Percentiles rank a stretch among this genome's conserved stretches.
These are phyloP conservation scores for Rhynchonycteris naso DNA, from an alignment of 2,797 vertebrate species.

Conservation along the genomic window DNA sequence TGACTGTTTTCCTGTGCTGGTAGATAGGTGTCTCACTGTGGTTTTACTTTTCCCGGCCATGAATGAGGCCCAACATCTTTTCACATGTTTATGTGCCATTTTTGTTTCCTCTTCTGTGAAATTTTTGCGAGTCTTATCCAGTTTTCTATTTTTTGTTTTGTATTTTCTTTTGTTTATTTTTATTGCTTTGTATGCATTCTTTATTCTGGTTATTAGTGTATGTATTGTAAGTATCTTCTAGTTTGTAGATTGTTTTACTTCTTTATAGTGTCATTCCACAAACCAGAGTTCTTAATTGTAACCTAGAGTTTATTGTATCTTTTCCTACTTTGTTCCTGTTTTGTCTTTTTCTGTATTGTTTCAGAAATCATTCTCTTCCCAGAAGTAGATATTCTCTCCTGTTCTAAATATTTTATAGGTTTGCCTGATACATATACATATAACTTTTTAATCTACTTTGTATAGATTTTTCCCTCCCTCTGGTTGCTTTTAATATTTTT, in stretches of 20 bases:
- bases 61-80: neutral
- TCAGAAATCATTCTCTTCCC: neutral
- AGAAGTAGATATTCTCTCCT: neutral
- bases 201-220: neutral
- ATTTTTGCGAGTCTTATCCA: neutral
- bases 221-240: neutral
- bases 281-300: neutral
- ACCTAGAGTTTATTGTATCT: neutral
- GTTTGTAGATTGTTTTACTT: neutral
- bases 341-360: neutral
- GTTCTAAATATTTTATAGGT: slow-evolving; percentile 32
- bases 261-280: neutral
- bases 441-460: neutral
- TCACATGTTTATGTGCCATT: neutral
- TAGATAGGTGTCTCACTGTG: neutral
- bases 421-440: neutral
- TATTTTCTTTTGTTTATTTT: neutral
- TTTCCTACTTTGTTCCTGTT: neutral
- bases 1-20: neutral
- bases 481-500: neutral
- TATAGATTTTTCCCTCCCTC: neutral
- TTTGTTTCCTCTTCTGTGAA: neutral
- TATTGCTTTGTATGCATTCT: neutral
- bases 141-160: neutral
- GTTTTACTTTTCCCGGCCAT: neutral